Evolutionary conservation across 1,140 invertebrate genomes (phyloP).

Genomic region (Elysia chlorotica): DNA sequence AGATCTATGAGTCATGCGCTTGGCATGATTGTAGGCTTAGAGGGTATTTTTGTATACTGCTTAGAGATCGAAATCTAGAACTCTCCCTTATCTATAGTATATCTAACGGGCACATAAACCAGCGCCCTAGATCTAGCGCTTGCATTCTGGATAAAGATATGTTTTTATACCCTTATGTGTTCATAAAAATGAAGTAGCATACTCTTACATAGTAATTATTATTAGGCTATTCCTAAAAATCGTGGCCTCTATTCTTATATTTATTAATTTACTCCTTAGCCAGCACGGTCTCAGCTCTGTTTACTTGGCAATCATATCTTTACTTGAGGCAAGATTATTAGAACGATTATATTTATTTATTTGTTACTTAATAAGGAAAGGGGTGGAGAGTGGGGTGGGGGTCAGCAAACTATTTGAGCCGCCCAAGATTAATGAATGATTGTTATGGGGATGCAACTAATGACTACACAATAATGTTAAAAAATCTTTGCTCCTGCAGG

Average conservation of each 20-base stretch:
- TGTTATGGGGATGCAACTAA: not conserved
- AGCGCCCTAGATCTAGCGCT: too few species aligned
- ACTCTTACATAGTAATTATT: too few species aligned
- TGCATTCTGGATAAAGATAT: not conserved
- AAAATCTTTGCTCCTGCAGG: constrained; percentile 31
- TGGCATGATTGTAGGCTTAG: not conserved
- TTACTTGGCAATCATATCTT: too few species aligned
- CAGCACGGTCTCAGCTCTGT: too few species aligned
- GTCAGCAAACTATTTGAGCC: too few species aligned
- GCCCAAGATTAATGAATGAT: not conserved
- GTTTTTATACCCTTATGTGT: not conserved
- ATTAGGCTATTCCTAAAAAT: too few species aligned
- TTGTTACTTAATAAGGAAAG: not conserved
- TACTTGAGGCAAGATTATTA: not conserved
- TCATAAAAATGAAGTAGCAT: not conserved
- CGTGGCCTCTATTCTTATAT: too few species aligned
- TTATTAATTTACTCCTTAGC: too few species aligned
- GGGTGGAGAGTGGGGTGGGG: too few species aligned
- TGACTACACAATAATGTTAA: not conserved
- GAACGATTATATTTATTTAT: not conserved
- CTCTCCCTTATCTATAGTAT: too few species aligned
- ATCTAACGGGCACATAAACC: too few species aligned
- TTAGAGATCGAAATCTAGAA: not conserved
- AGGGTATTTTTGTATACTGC: not conserved
- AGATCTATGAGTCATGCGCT: not conserved